Evolutionary conservation across 2,888 invertebrate species (phyloP), one percentile per base, ranked within the genome.

Genomic region (Noctua janthina): DNA sequence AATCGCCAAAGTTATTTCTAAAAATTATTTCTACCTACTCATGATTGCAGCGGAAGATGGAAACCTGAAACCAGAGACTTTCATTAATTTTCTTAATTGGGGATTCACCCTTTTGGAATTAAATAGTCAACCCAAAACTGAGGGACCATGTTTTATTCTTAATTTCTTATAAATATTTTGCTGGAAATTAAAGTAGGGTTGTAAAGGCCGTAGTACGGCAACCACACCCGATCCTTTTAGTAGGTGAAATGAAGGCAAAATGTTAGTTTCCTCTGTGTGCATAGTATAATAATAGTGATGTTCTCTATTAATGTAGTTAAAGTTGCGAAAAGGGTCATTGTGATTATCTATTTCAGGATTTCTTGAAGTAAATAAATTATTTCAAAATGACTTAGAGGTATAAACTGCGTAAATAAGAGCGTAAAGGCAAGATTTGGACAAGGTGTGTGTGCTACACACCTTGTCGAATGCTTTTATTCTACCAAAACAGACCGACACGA

Each of bases 161-260:
- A 66, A 86, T 78, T 68, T 69, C 59, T 56, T 76, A 74, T 87
- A 75, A 72, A 86, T 76, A 86, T 85, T 83, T 67, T 64, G 35
- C 54, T 78, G 43, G 3, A 13, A 73, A 83, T 86, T 83, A 75
- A 83, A 83, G n/a, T 67, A 78, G 69, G 75, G 35, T 67, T 23
- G 68, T 2, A 59, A 51, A 54, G 8, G 46, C 68, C 17, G 64
- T 66, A 43, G 11, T 39, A 15, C 6, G 23, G 39, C 5, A 39
- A 66, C 51, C 64, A 78, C 20, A 75, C 15, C n/a, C 54, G 20
- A 75, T 69, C 82, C 64, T 15, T 78, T 66, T 23, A 59, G 39
- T 13, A 29, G n/a, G 59, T 43, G 23, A 78, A 72, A 69, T 75
- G 0, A 62, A 68, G 11, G 49, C 35, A 43, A 70, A 59, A 67